Evolutionary conservation across 2,888 invertebrate species (phyloP).

Genomic region (Cryptophagus acutangulus): DNA sequence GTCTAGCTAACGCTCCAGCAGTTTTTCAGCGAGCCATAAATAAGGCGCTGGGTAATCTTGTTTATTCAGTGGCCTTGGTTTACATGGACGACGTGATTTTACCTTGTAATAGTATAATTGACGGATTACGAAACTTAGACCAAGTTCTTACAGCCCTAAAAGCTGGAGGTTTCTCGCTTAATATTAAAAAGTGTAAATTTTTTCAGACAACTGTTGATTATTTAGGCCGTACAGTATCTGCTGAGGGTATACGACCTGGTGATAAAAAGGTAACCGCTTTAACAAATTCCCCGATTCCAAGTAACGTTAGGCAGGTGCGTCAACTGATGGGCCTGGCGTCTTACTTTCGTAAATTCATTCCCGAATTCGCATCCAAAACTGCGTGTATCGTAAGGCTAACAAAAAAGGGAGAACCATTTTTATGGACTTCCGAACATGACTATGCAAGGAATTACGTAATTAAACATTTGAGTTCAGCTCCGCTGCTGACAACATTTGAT

Average conservation of each 20-base stretch:
- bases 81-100: constrained; percentile 28
- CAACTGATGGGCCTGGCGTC: constrained; percentile 35
- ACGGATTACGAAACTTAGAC: too few species aligned
- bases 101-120: constrained; percentile 18
- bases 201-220: constrained; percentile 26
- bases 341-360: constrained; percentile 35
- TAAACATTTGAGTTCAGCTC: constrained; percentile 7
- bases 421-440: constrained; percentile 9
- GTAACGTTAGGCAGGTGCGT: constrained; percentile 27
- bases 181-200: too few species aligned
- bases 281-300: constrained; percentile 24
- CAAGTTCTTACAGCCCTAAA: too few species aligned
- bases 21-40: constrained; percentile 19
- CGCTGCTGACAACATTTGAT: constrained; percentile 13
- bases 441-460: constrained; percentile 10
- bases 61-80: constrained; percentile 9
- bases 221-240: constrained; percentile 29
- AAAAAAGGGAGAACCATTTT: constrained; percentile 2
- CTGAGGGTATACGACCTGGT: constrained; percentile 28
- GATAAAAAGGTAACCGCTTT: constrained; percentile 28
- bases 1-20: constrained; percentile 34
- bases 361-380: too few species aligned
- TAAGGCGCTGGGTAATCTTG: constrained; percentile 15
- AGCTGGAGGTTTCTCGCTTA: too few species aligned
- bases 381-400: constrained; percentile 8